Evolutionary conservation across 2,888 invertebrate genomes (phyloP).

Genomic region (Meteorus colon): DNA sequence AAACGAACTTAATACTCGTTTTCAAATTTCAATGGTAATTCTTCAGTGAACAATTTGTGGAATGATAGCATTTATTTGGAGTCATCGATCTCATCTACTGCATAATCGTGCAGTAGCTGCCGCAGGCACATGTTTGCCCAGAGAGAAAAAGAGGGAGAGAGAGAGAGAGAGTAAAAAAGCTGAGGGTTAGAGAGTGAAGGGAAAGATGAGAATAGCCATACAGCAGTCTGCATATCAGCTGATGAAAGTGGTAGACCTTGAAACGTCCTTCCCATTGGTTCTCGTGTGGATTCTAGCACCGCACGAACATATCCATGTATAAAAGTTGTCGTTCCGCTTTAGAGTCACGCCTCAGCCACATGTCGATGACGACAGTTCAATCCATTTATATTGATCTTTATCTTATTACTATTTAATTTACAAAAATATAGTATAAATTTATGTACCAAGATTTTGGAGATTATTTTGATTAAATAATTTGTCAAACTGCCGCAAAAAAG

Average conservation of each 20-base stretch:
- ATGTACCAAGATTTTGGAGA: conserved; percentile 19
- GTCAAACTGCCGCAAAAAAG: too few species aligned
- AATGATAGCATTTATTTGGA: not conserved
- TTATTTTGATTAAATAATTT: too few species aligned
- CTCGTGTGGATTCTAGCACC: conserved; percentile 17
- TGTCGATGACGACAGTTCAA: conserved; percentile 20
- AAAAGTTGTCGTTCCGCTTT: conserved; percentile 39
- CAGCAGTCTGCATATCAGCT: conserved; percentile 49
- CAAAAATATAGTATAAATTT: conserved; percentile 1
- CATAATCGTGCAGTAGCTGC: not conserved
- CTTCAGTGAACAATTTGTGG: not conserved
- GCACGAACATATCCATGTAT: not conserved
- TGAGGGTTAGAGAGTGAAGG: not conserved
- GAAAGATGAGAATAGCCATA: conserved; percentile 26
- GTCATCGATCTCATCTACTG: not conserved
- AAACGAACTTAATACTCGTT: too few species aligned
- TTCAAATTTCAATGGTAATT: not conserved
- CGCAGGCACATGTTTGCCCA: not conserved
- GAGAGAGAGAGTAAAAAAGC: not conserved
- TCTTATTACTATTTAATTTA: conserved; percentile 11
- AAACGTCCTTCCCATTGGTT: conserved; percentile 51
- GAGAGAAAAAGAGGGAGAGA: not conserved
- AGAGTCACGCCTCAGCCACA: conserved; percentile 27
- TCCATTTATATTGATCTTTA: conserved; percentile 5
- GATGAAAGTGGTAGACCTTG: conserved; percentile 55